These are phyloP conservation scores for Phortica magna DNA, from an alignment of 2,888 invertebrate species.

Conservation along the genomic window DNA sequence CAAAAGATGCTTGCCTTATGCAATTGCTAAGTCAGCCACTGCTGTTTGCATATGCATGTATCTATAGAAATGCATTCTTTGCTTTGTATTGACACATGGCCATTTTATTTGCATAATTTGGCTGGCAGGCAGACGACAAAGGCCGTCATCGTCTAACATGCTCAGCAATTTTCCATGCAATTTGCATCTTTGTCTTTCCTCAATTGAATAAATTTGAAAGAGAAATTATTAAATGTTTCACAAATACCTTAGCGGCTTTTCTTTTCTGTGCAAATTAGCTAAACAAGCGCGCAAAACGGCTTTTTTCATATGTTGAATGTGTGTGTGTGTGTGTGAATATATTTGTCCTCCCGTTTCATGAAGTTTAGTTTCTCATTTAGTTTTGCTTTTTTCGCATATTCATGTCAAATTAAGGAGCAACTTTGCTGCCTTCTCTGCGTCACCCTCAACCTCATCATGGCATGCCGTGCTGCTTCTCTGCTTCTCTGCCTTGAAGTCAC, in stretches of 20 bases:
- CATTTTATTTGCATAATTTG: slow-evolving; percentile 2
- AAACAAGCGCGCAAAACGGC: no score
- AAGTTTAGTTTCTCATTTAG: no score
- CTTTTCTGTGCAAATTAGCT: no score
- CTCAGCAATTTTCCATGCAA: slow-evolving; percentile 21
- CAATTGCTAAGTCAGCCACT: neutral
- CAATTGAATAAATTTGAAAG: neutral
- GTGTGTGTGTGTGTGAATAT: no score
- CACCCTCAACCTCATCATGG: neutral
- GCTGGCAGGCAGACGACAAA: neutral
- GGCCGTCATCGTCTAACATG: neutral
- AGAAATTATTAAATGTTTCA: neutral
- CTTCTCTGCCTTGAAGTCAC: neutral
- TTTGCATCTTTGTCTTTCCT: neutral
- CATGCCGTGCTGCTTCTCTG: neutral
- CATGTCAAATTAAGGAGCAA: neutral
- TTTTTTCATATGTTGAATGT: no score
- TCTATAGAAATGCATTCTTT: slow-evolving; percentile 1
- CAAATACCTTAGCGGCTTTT: no score
- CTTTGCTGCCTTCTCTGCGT: neutral
- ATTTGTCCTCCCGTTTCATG: no score
- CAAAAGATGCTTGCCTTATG: neutral
- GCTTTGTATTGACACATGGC: neutral
- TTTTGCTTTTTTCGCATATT: neutral
- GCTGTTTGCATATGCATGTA: neutral